phyloP scores from a whole-genome alignment of 1,140 invertebrate species.

The Zaprionus vittiger region DNA sequence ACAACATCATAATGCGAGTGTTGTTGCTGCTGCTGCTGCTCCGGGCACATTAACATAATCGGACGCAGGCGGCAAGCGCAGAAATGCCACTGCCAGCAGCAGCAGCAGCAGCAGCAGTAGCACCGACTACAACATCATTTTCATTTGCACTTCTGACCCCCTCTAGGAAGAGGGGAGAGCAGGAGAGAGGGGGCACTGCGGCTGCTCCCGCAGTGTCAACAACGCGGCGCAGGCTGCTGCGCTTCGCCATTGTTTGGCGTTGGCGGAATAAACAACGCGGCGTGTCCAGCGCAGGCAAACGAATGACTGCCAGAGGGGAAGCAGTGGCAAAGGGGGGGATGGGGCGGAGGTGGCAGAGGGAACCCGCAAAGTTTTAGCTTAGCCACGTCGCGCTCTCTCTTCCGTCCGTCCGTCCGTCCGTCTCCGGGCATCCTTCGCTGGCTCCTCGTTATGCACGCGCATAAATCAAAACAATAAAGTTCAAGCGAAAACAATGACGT shows the following conservation, averaged over 20 bases:
- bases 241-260: slow-evolving; percentile 76
- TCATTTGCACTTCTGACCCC: slow-evolving; percentile 55
- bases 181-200: background rate
- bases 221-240: slow-evolving; percentile 21
- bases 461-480: slow-evolving; percentile 83
- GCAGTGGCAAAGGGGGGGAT: no score
- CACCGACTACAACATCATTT: slow-evolving; percentile 71
- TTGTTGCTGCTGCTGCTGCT: slow-evolving; percentile 30
- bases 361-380: slow-evolving; percentile 74
- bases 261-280: slow-evolving; percentile 79
- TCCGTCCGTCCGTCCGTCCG: slow-evolving; percentile 21
- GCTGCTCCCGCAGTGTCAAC: slow-evolving; percentile 57
- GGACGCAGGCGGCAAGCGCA: slow-evolving; percentile 55
- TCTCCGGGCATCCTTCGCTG: slow-evolving; percentile 4
- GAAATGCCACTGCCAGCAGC: slow-evolving; percentile 56
- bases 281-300: slow-evolving; percentile 71
- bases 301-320: slow-evolving; percentile 6
- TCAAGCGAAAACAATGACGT: slow-evolving; percentile 77
- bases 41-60: slow-evolving; percentile 78
- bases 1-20: slow-evolving; percentile 74
- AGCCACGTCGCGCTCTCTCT: slow-evolving; percentile 28
- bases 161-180: no score
- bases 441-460: slow-evolving; percentile 60
- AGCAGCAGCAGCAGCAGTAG: slow-evolving; percentile 14
- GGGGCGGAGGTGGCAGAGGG: background rate